These are phyloP conservation scores for Pomacea canaliculata DNA, from an alignment of 2,888 invertebrate species.

Conservation along the genomic window DNA sequence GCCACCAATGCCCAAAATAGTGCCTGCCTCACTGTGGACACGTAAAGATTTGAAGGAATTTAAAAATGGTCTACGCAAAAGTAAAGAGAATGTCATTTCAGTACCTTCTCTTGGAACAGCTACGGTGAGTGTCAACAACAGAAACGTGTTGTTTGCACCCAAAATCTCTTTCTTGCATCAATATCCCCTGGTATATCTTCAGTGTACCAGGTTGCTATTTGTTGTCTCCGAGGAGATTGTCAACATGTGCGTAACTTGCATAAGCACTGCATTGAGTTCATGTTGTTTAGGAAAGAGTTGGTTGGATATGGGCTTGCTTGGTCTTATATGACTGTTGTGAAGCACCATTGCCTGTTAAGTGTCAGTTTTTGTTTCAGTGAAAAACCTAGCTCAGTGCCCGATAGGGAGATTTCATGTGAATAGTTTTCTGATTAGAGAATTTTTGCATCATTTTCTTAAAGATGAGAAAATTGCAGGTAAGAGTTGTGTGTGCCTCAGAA, in stretches of 20 bases:
- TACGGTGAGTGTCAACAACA: slow-evolving; percentile 76
- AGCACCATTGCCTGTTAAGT: background rate
- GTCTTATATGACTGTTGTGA: background rate
- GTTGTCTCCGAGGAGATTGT: background rate
- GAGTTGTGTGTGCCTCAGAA: too few relatives aligned
- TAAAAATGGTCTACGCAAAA: slow-evolving; percentile 85
- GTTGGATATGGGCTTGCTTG: background rate
- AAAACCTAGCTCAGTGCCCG: too few relatives aligned
- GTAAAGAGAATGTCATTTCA: slow-evolving; percentile 89
- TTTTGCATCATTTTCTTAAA: too few relatives aligned
- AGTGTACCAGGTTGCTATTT: background rate
- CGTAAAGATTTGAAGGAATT: slow-evolving; percentile 87
- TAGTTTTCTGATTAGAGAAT: too few relatives aligned
- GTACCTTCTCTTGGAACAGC: slow-evolving; percentile 97
- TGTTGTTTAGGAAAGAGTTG: too few relatives aligned
- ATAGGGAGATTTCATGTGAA: too few relatives aligned
- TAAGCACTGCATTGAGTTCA: background rate
- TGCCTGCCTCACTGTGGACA: slow-evolving; percentile 93
- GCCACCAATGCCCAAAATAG: slow-evolving; percentile 64
- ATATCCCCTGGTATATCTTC: background rate
- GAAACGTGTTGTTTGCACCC: too few relatives aligned
- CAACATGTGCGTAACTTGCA: background rate
- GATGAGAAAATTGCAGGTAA: too few relatives aligned
- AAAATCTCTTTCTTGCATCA: background rate
- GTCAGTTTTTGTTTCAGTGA: background rate